Conservation (phyloP, 2,797 vertebrate genomes). For the Protonibea diacanthus region DNA sequence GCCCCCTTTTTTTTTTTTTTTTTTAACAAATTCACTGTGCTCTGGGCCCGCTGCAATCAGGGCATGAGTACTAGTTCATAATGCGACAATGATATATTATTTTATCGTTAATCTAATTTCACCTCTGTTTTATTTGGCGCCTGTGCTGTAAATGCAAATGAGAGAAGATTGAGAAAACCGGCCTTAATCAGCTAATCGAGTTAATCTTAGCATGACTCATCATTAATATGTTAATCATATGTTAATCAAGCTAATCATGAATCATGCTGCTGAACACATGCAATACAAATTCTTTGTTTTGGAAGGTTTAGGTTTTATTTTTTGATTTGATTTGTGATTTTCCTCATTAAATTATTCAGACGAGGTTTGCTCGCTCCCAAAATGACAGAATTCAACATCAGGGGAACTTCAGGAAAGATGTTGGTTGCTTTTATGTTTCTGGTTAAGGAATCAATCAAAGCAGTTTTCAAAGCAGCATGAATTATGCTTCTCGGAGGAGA, state of each 20-base stretch:
- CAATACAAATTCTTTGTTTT: not conserved
- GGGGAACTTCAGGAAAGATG: not conserved
- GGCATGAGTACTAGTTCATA: conserved; percentile 22
- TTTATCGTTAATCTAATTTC: conserved; percentile 33
- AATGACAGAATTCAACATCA: conserved; percentile 15
- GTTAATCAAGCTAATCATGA: conserved; percentile 30
- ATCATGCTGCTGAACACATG: conserved; percentile 11
- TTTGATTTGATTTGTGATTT: not conserved
- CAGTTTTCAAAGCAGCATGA: conserved; percentile 60
- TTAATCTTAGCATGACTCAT: conserved; percentile 43
- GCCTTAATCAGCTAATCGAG: conserved; percentile 36
- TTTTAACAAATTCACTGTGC: conserved; percentile 50
- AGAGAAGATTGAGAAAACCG: conserved; percentile 31
- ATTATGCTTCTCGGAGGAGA: conserved; percentile 25
- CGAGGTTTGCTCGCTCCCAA: not conserved
- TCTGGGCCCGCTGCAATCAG: conserved; percentile 35
- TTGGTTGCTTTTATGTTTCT: conserved; percentile 14
- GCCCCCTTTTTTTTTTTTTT: conserved; percentile 27
- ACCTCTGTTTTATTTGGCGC: conserved; percentile 24
- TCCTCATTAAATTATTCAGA: not conserved
- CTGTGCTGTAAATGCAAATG: conserved; percentile 46
- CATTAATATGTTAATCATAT: conserved; percentile 15
- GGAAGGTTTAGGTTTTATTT: not conserved
- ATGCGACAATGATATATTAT: conserved; percentile 26
- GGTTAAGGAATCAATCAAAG: conserved; percentile 37